phyloP scores from a whole-genome alignment of 2,113 vertebrate species.

The Periophthalmodon schlosseri region DNA sequence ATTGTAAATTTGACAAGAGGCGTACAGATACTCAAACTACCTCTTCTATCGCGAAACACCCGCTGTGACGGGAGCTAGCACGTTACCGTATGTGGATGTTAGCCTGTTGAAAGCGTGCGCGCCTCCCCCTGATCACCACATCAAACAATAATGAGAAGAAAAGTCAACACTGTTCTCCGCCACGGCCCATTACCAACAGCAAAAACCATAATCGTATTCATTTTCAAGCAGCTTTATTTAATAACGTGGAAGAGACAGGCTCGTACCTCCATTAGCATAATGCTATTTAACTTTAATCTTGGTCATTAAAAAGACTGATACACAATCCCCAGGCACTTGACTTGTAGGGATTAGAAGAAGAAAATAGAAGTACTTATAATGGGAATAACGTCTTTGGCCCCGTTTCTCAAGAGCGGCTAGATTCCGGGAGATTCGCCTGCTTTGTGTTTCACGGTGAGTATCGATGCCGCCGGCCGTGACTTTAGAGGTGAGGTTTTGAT shows the following conservation, averaged over 20 bases:
- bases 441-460: slow-evolving; percentile 42
- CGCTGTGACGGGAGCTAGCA: slow-evolving; percentile 43
- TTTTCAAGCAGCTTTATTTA: slow-evolving; percentile 83
- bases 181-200: slow-evolving; percentile 73
- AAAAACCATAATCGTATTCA: slow-evolving; percentile 72
- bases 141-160: slow-evolving; percentile 72
- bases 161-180: slow-evolving; percentile 71
- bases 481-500: slow-evolving; percentile 60
- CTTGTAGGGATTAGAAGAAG: slow-evolving; percentile 64
- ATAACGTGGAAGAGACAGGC: slow-evolving; percentile 80
- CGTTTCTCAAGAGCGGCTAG: slow-evolving; percentile 57
- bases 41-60: slow-evolving; percentile 29
- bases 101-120: slow-evolving; percentile 1
- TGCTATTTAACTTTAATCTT: slow-evolving; percentile 81
- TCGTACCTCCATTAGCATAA: slow-evolving; percentile 76
- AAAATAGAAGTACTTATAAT: slow-evolving; percentile 51
- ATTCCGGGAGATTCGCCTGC: neutral
- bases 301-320: slow-evolving; percentile 78
- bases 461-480: slow-evolving; percentile 50
- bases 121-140: slow-evolving; percentile 59
- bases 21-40: slow-evolving; percentile 34
- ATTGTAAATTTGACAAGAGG: slow-evolving; percentile 46
- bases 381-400: slow-evolving; percentile 61
- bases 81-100: slow-evolving; percentile 30
- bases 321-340: slow-evolving; percentile 70